Conservation (phyloP, 1,140 invertebrate species). For the Drosophila orosa region DNA sequence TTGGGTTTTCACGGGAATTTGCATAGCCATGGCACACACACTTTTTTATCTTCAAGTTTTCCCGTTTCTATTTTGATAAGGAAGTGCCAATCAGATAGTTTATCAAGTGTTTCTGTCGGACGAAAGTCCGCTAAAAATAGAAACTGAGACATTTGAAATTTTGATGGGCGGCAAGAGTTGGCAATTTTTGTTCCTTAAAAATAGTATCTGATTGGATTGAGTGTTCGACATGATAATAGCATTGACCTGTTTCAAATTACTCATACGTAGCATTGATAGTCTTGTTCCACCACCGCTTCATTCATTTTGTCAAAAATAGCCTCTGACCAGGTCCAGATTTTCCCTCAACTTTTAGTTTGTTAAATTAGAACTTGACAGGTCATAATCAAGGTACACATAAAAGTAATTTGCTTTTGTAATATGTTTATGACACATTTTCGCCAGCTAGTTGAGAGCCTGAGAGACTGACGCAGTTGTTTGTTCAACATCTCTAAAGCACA, state of each 20-base stretch:
- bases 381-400: slow-evolving; percentile 7
- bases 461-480: slow-evolving; percentile 13
- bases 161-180: background rate
- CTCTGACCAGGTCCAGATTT: slow-evolving; percentile 12
- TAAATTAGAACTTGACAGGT: slow-evolving; percentile 25
- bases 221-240: background rate
- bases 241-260: slow-evolving; percentile 6
- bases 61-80: slow-evolving; percentile 29
- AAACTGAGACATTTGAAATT: slow-evolving; percentile 19
- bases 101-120: slow-evolving; percentile 13
- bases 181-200: background rate
- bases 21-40: slow-evolving; percentile 25
- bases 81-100: slow-evolving; percentile 27
- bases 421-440: slow-evolving; percentile 32
- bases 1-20: slow-evolving; percentile 42
- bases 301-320: slow-evolving; percentile 31
- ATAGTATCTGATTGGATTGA: slow-evolving; percentile 13
- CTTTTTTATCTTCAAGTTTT: slow-evolving; percentile 42
- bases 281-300: background rate
- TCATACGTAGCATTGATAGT: background rate
- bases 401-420: slow-evolving; percentile 10
- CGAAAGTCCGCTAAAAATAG: slow-evolving; percentile 30
- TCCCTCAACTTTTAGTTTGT: background rate
- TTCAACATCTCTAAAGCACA: slow-evolving; percentile 6
- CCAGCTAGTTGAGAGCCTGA: slow-evolving; percentile 17